These are phyloP conservation scores for Acutogordius australiensis DNA, from an alignment of 2,888 invertebrate genomes.

Conservation along the genomic window DNA sequence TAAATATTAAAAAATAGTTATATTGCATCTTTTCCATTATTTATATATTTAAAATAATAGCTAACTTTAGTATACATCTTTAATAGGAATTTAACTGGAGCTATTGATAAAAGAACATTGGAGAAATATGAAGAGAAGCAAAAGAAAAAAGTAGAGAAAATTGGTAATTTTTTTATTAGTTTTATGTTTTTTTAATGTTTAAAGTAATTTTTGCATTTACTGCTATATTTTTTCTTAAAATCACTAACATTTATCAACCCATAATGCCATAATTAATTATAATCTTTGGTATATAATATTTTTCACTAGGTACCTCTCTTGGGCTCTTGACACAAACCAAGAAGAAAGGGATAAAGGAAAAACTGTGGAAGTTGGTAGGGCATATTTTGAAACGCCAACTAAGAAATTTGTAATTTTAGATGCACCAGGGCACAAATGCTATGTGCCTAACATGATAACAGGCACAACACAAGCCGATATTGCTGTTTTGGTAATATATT, in stretches of 20 bases:
- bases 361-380: slow-evolving; percentile 90
- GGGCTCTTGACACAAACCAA: slow-evolving; percentile 82
- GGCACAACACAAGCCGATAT: slow-evolving; percentile 85
- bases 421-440: slow-evolving; percentile 95
- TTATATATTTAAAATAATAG: not conserved
- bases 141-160: slow-evolving; percentile 94
- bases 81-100: slow-evolving; percentile 27
- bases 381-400: slow-evolving; percentile 88
- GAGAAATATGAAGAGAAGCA: slow-evolving; percentile 98
- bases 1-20: slow-evolving; percentile 10
- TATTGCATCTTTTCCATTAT: not conserved
- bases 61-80: not conserved
- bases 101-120: slow-evolving; percentile 93
- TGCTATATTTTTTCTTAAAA: too few relatives aligned
- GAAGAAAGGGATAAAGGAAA: slow-evolving; percentile 41
- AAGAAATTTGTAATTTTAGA: slow-evolving; percentile 97
- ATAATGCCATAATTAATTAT: too few relatives aligned
- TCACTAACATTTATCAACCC: too few relatives aligned
- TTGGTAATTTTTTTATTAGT: too few relatives aligned
- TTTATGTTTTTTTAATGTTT: too few relatives aligned
- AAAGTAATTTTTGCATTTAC: too few relatives aligned
- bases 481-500: slow-evolving; percentile 71
- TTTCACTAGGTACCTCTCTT: slow-evolving; percentile 48
- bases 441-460: slow-evolving; percentile 97
- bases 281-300: slow-evolving; percentile 1